Percentiles rank a stretch among this genome's conserved stretches.
Evolutionary conservation across 2,797 vertebrate species (phyloP).

Genomic region (Sebastes reedi): DNA sequence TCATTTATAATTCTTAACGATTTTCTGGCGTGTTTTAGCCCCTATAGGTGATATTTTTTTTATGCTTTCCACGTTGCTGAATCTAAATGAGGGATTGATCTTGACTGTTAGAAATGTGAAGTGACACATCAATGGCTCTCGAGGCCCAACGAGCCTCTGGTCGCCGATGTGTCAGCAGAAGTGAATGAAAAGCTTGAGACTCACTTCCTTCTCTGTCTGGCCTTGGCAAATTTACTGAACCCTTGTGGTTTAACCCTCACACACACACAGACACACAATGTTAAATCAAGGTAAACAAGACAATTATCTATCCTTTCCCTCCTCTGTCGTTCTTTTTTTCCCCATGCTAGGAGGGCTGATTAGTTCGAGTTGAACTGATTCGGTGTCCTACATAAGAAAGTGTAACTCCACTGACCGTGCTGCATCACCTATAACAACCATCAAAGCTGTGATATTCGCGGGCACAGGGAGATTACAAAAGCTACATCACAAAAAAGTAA

Average conservation of each 20-base stretch:
- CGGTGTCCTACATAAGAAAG: slow-evolving; percentile 26
- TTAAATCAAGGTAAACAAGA: slow-evolving; percentile 62
- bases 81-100: slow-evolving; percentile 45
- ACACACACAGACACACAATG: background rate
- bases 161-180: slow-evolving; percentile 57
- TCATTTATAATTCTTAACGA: background rate
- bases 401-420: background rate
- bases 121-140: slow-evolving; percentile 47
- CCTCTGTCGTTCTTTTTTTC: background rate
- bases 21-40: background rate
- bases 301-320: slow-evolving; percentile 28
- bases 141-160: slow-evolving; percentile 40
- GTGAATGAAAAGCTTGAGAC: slow-evolving; percentile 45
- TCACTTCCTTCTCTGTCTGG: slow-evolving; percentile 37
- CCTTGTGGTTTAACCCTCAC: slow-evolving; percentile 41
- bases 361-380: slow-evolving; percentile 24
- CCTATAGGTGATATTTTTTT: background rate
- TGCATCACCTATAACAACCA: slow-evolving; percentile 21
- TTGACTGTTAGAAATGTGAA: slow-evolving; percentile 30
- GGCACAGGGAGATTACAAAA: slow-evolving; percentile 52
- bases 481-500: slow-evolving; percentile 63
- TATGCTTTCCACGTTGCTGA: slow-evolving; percentile 12
- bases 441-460: slow-evolving; percentile 38
- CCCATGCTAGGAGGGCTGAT: slow-evolving; percentile 10
- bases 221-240: slow-evolving; percentile 45